Evolutionary conservation across 2,113 vertebrate species (phyloP), one percentile per base, ranked within the genome.

Genomic region (Cercocebus atys): DNA sequence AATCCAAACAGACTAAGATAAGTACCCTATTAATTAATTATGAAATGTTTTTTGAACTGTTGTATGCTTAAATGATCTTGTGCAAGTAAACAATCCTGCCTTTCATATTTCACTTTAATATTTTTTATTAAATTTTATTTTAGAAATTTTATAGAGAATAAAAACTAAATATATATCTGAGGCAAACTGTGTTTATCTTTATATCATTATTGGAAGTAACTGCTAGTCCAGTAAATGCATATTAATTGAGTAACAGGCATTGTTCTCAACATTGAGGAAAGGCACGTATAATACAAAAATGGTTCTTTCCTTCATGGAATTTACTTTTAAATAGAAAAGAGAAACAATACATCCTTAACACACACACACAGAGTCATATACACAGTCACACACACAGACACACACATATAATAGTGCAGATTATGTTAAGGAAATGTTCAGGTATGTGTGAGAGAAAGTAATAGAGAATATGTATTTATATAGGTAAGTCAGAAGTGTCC

Each of bases 111-210:
- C 4, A 23, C 12, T 52, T 89, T 72, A 5, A 52, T 38, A 45
- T 90, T 80, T 86, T 87, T 50, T 61, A 90, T 35, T 70, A 32
- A 47, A 25, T 59, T 90, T 91, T 72, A 59, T 59, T 95, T 91
- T 70, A 59, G 6, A 83, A 84, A 76, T 22, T 70, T 57, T 47
- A 73, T 78, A 72, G 6, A 23, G 5, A 45, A 55, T 73, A 55
- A n/a, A 82, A 35, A 76, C 20, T 27, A 86, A 72, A 38, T 64
- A 72, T 52, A 11, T 83, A 6, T 90, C 22, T 47, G 17, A 81
- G 3, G 12, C 1, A 81, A 95, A 73, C 13, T 20, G 61, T 61
- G 5, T 38, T 10, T 23, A 25, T 47, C 8, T 94, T 38, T 75
- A 47, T 57, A 86, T 66, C 55, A n/a, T 52, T 45, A 64, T 8